These are phyloP conservation scores for Brachyhypopomus occidentalis DNA, from an alignment of 2,113 vertebrate genomes.

Conservation along the genomic window DNA sequence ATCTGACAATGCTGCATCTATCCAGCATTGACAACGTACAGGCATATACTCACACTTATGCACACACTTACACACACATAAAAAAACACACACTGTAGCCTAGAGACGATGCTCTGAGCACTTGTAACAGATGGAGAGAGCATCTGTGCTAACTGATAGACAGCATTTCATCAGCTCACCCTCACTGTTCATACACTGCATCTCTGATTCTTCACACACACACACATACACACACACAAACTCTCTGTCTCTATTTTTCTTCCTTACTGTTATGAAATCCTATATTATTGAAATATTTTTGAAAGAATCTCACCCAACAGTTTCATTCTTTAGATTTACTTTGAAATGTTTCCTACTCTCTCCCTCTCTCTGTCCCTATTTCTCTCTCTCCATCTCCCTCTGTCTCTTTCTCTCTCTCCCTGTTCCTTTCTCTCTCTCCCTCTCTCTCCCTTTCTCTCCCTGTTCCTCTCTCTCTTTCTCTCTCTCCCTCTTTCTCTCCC, in stretches of 20 bases:
- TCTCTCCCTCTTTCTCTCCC: slow-evolving; percentile 9
- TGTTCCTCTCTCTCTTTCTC: background rate
- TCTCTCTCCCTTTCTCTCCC: background rate
- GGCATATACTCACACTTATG: slow-evolving; percentile 27
- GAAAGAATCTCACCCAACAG: background rate
- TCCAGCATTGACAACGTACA: slow-evolving; percentile 21
- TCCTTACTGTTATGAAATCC: background rate
- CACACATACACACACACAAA: background rate
- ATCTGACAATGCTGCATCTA: slow-evolving; percentile 29
- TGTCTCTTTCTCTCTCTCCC: background rate
- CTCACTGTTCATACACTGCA: slow-evolving; percentile 35
- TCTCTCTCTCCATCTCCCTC: background rate
- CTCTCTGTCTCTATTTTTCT: background rate
- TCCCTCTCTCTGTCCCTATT: slow-evolving; percentile 8
- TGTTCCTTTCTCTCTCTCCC: background rate
- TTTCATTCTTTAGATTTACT: background rate
- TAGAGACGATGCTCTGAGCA: slow-evolving; percentile 48
- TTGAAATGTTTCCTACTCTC: background rate
- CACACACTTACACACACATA: slow-evolving; percentile 47
- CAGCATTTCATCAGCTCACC: slow-evolving; percentile 35
- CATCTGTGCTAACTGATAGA: slow-evolving; percentile 54
- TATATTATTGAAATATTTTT: background rate
- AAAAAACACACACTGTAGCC: slow-evolving; percentile 41
- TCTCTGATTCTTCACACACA: slow-evolving; percentile 3
- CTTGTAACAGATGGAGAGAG: slow-evolving; percentile 53